Conservation (phyloP, 1,140 invertebrate species). For the Caligus rogercresseyi region DNA sequence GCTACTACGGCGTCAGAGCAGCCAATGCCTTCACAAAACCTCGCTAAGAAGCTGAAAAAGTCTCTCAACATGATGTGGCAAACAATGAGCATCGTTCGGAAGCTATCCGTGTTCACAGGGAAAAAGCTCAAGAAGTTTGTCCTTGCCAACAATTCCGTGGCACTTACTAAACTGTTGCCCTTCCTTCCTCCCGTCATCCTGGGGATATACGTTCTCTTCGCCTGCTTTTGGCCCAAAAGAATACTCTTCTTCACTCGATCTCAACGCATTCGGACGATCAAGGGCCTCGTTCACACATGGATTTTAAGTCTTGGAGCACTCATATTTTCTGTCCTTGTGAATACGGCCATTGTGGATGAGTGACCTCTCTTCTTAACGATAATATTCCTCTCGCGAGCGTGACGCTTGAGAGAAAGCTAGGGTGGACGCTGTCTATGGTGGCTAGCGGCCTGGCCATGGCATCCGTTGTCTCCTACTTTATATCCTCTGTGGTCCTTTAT, state of each 20-base stretch:
- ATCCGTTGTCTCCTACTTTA: background rate
- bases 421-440: slow-evolving; percentile 11
- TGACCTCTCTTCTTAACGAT: background rate
- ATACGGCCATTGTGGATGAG: slow-evolving; percentile 10
- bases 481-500: background rate
- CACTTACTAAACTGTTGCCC: slow-evolving; percentile 8
- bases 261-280: slow-evolving; percentile 9
- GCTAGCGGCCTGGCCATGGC: slow-evolving; percentile 1
- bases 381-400: slow-evolving; percentile 9
- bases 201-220: slow-evolving; percentile 18
- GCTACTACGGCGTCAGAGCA: slow-evolving; percentile 13
- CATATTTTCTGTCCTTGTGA: slow-evolving; percentile 1
- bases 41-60: slow-evolving; percentile 2
- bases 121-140: slow-evolving; percentile 7
- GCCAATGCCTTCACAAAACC: slow-evolving; percentile 12
- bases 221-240: slow-evolving; percentile 18
- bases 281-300: slow-evolving; percentile 1
- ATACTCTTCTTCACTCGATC: slow-evolving; percentile 14
- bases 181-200: slow-evolving; percentile 17
- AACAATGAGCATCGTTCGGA: background rate
- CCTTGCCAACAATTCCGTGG: background rate
- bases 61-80: slow-evolving; percentile 5
- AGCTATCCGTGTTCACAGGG: background rate
- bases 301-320: background rate
- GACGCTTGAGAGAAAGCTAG: slow-evolving; percentile 1